A percentile compares a stretch with the other conserved stretches of the same genome.
Conservation (phyloP, 2,888 invertebrate genomes). For the Ashinkailepas kermadecensis region DNA sequence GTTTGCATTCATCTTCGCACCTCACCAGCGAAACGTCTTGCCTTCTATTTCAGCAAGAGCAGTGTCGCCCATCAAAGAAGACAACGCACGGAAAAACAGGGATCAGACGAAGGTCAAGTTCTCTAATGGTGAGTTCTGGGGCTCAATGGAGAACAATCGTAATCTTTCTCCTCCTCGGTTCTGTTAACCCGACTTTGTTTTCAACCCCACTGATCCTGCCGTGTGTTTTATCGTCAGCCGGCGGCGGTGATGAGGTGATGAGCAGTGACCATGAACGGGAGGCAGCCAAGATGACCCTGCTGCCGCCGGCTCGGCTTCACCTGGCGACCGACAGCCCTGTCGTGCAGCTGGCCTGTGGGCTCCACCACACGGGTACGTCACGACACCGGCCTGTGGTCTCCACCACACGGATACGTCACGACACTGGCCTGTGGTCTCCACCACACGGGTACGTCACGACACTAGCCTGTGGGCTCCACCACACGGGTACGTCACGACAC, state of each 20-base stretch:
- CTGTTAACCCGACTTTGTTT: no score
- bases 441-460: no score
- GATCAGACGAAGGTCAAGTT: slow-evolving; percentile 24
- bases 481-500: no score
- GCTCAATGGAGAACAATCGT: no score
- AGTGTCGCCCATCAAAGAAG: slow-evolving; percentile 11
- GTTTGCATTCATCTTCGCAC: no score
- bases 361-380: slow-evolving; percentile 68
- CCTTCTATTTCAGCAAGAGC: not conserved
- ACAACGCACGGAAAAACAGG: slow-evolving; percentile 23
- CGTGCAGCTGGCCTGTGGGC: slow-evolving; percentile 74
- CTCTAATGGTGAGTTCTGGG: slow-evolving; percentile 7
- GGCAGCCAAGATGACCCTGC: slow-evolving; percentile 58
- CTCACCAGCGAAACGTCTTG: no score
- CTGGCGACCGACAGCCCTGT: slow-evolving; percentile 64
- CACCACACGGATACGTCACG: no score
- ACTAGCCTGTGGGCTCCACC: no score
- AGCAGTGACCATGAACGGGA: slow-evolving; percentile 54
- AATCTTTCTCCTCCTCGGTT: no score
- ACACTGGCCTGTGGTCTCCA: no score
- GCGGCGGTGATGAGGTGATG: slow-evolving; percentile 37
- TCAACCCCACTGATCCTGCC: no score
- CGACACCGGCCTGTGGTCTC: no score
- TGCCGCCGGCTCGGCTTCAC: slow-evolving; percentile 68
- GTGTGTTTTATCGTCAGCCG: not conserved